Base-by-base conservation (phyloP, 1,140 invertebrate species). In the Drosophila neocordata region DNA sequence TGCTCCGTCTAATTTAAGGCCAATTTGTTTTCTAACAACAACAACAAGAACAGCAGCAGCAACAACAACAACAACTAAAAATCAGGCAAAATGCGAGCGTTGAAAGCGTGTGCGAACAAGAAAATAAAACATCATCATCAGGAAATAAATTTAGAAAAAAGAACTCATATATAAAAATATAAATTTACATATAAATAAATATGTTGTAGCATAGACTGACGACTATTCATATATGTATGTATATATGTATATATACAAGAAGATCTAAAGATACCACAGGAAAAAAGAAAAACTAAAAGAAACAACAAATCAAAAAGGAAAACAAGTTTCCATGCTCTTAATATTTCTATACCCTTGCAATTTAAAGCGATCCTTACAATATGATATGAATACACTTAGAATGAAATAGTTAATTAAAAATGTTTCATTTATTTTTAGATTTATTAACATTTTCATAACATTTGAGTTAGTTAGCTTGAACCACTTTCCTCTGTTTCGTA, bases 71-170 rank as follows among this genome's bases (percentile, higher is more conserved):
- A 60, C 48, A 72, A 41, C 53, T 73, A 76, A 82, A 77, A 79
- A 53, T 55, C 62, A 57, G 74, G 65, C 66, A 73, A 61, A 65
- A 69, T 68, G 65, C 69, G 69, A 79, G 65, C 66, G 76, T 51
- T 85, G 77, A 79, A 88, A 79, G 83, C 83, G 83, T 83, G 83
- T 88, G 83, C 76, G 83, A 79, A 83, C 73, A 88, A 77, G 69
- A 83, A 88, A 88, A 88, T 88, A 88, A 88, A 88, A 88, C 72
- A 88, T 83, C 83, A 88, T 76, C 83, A 79, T 79, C 83, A 87
- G 82, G 82, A 87, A 87, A 87, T 88, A 79, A 88, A 88, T 82
- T 88, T 71, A 81, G 62, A 38, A 79, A 75, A 78, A 70, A 77
- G 68, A 24, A 24, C 2, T 2, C 4, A 69, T 18, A 73, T 56